Base-by-base conservation (phyloP, 1,140 invertebrate genomes). In the Aphis craccivora region DNA sequence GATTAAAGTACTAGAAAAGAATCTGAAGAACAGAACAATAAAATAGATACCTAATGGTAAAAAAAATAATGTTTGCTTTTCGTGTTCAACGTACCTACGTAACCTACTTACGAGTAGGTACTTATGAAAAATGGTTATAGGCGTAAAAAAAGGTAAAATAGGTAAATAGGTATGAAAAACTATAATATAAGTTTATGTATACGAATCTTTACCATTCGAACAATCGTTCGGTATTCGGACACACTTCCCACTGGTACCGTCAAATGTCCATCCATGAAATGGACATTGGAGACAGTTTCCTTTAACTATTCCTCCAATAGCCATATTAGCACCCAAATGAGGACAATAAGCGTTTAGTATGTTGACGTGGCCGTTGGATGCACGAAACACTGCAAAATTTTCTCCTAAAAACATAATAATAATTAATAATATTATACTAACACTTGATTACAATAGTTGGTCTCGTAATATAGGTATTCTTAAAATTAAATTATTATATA, bases 311-410 rank as follows among this genome's bases (percentile, higher is more conserved):
- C 98, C 98, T 2, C 98, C 98, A 23, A 97, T 96, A 0, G 96
- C 97, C 94, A 99, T 96, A 95, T 98, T 98, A 0, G 98, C 98
- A 0, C 98, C 98, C 94, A 98, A 95, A 95, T 99, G 98, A 0
- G 98, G 98, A 95, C 98, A 99, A 95, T 98, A 98, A 0, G 98
- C 98, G 95, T 99, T 97, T 43, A 98, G 95, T 8, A 97, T 96
- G 91, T 97, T 96, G 0, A 96, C 96, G n/a, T 96, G 94, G 0
- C 97, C 96, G 4, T 95, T 96, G 93, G 96, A 95, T 83, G 96
- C 95, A 48, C 97, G 96, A 95, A 97, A 98, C 0, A 98, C 96
- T 9, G 97, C 97, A 90, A 99, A 96, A 94, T 98, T 97, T 94
- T 97, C 96, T 67, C 97, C 97, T 97, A 95, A 35, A 89, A 90